Evolutionary conservation across 2,797 vertebrate species (phyloP).

Genomic region (Galagoides demidoff): DNA sequence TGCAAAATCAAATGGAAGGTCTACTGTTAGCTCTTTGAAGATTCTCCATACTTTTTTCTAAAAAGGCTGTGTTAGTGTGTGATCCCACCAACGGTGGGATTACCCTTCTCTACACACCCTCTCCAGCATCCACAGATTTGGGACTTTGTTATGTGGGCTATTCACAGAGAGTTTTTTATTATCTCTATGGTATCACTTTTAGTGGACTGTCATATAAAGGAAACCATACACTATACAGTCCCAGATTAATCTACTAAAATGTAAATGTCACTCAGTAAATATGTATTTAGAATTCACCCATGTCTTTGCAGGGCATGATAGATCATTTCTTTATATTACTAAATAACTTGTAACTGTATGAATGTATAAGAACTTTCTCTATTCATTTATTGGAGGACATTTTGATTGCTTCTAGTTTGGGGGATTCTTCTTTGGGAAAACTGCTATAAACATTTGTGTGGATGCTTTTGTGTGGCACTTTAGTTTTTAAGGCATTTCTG

Average conservation of each 20-base stretch:
- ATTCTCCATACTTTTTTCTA: no score
- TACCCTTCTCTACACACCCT: no score
- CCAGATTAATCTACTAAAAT: neutral
- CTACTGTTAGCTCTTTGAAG: no score
- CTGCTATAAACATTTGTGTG: neutral
- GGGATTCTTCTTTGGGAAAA: neutral
- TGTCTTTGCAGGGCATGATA: neutral
- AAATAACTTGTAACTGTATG: neutral
- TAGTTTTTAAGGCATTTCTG: neutral
- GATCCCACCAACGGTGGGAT: no score
- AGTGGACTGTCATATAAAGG: neutral
- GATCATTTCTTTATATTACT: neutral
- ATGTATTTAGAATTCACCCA: neutral
- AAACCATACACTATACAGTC: neutral
- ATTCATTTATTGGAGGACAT: neutral
- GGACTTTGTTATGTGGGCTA: no score
- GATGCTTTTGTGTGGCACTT: neutral
- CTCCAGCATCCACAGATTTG: no score
- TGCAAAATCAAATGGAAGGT: no score
- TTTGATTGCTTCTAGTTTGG: neutral
- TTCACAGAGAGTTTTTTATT: neutral
- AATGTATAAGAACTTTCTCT: neutral
- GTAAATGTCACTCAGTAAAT: neutral
- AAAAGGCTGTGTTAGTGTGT: no score
- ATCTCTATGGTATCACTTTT: neutral